Base-by-base conservation (phyloP, 1,140 invertebrate genomes). In the Rhizoglyphus robini region DNA sequence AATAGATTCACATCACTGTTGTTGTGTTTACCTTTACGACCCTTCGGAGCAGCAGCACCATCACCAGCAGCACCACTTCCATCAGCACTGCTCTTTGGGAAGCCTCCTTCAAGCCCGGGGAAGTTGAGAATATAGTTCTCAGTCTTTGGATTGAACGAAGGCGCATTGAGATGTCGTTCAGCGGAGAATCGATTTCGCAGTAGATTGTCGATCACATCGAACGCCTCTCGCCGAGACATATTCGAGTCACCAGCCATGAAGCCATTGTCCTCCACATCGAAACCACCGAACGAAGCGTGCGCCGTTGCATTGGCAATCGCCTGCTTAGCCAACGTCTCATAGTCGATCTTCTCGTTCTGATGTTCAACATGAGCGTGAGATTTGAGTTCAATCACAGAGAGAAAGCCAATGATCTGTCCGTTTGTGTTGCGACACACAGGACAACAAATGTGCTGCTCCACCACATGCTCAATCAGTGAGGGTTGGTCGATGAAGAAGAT, bases 401-500 rank as follows among this genome's bases (percentile, higher is more conserved):
- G 51, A 54, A 54, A 54, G 15, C 51, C 51, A 20, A 54, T 54
- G 20, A 54, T 23, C 20, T 54, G 51, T 20, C 51, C 51, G 23
- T 32, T 54, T 25, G 51, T 54, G 8, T 20, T 8, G 8, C 31
- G 51, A 54, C 51, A 54, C 20, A 27, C 51, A 15, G 51, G 51
- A 54, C 51, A 54, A 8, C 8, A 8, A 23, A 54, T 54, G 20
- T 54, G 51, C 20, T 54, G 8, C 20, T 54, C 51, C 8, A 54
- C 51, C 8, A 54, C 51, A 23, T 54, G 51, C 51, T 54, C 51
- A 8, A 54, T 8, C 51, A 54, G 51, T 32, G 51, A 54, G 8
- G 51, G 51, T 32, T 54, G 51, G 20, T 54, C 51, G 8, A 20
- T 20, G 51, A 54, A 54, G 20, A 54, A 54, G 51, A 54, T 54